Evolutionary conservation across 2,113 vertebrate genomes (phyloP).

Genomic region (Clinocottus analis): DNA sequence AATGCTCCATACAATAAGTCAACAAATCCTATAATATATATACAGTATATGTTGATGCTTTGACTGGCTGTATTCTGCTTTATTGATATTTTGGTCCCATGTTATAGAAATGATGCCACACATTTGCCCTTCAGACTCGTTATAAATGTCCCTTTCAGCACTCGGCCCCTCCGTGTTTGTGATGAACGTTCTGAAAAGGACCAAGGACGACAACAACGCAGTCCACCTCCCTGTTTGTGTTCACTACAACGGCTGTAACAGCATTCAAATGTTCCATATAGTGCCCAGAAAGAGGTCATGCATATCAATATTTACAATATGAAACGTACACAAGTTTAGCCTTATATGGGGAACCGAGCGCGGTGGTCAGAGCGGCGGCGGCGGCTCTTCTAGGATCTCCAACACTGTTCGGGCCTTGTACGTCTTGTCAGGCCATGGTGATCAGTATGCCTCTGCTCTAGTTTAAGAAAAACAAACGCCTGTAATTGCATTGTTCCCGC

Average conservation of each 20-base stretch:
- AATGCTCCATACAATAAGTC: not conserved
- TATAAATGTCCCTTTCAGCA: conserved; percentile 12
- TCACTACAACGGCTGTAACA: not conserved
- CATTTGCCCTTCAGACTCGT: conserved; percentile 15
- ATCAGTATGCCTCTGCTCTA: conserved; percentile 24
- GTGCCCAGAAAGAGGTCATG: not conserved
- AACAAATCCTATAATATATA: not conserved
- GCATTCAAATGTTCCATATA: not conserved
- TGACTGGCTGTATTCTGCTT: not conserved
- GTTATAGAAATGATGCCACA: conserved; percentile 1
- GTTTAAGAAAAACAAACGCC: conserved; percentile 31
- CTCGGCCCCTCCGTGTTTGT: conserved; percentile 1
- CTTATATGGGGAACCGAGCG: not conserved
- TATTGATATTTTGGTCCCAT: not conserved
- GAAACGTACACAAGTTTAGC: not conserved
- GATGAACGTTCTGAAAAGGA: conserved; percentile 14
- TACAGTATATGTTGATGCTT: not conserved
- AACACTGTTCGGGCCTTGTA: not conserved
- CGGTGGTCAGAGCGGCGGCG: not conserved
- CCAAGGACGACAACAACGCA: conserved; percentile 21
- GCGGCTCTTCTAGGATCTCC: not conserved
- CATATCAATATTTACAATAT: not conserved
- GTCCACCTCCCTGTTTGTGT: conserved; percentile 10
- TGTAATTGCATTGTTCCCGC: conserved; percentile 41
- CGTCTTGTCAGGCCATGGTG: not conserved